Evolutionary conservation across 1,140 invertebrate genomes (phyloP), one percentile per base, ranked within the genome.

Genomic region (Melipona quadrifasciata): DNA sequence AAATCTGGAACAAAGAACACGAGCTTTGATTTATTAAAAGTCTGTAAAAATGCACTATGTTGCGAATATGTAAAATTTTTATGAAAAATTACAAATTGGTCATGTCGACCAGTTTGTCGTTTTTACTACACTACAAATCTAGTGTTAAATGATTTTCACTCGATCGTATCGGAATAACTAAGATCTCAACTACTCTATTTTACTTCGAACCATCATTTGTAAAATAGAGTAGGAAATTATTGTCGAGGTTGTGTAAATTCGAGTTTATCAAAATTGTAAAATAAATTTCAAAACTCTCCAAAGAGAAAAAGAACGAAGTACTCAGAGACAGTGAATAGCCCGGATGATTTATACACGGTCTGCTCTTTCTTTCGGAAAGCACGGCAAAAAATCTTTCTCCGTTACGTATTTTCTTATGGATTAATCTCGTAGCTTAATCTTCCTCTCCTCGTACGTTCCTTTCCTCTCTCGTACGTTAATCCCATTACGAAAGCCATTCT

Each of bases 361-460:
- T 53, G 39, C 24, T 67, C 27, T 61, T 81, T 12, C 19, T 72
- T 3, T 24, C 8, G 4, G 21, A 21, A 78, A 84, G 74, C 71
- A 72, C 27, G 39, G 51, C 58, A 79, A 64, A 83, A 87, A 88
- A 78, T 85, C 68, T 85, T 88, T 87, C 58, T 74, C n/a, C 68
- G 57, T 47, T 68, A 73, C 57, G 27, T 78, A 61, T 75, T 88
- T 82, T 75, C 82, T 88, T 88, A 79, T 65, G 17, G 68, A 34
- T 77, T 88, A 88, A 85, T 81, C 67, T 85, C 74, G 39, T 11
- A 70, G 82, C 76, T 87, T 85, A 85, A 87, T 85, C 74, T 82
- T 85, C 65, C 65, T 55, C 39, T 61, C 31, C 51, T 34, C 55
- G 17, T 57, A 47, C 77, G n/a, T 34, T 57, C 77, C 34, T 34